Evolutionary conservation across 2,888 invertebrate genomes (phyloP).

Genomic region (Ischnura elegans): DNA sequence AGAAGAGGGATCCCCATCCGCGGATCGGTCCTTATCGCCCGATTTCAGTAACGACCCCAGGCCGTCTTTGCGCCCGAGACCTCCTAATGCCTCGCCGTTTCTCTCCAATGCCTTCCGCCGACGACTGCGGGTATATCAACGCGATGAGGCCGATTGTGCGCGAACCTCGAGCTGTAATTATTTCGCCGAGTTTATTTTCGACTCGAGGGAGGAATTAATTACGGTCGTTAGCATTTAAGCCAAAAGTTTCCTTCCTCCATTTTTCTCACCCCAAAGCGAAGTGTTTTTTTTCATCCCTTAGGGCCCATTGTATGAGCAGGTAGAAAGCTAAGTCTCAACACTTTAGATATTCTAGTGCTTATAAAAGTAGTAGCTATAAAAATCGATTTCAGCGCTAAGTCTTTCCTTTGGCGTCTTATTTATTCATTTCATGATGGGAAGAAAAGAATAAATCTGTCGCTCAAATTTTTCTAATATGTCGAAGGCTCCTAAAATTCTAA

Average conservation of each 20-base stretch:
- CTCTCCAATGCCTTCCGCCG: background rate
- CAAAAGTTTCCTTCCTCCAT: background rate
- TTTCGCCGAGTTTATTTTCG: constrained; percentile 13
- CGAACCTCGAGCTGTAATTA: background rate
- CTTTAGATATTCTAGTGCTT: no score
- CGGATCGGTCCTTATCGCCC: constrained; percentile 22
- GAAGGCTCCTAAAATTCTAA: no score
- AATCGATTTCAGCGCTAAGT: no score
- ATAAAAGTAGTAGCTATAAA: no score
- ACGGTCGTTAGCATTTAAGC: constrained; percentile 37
- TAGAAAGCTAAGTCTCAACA: no score
- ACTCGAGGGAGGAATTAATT: constrained; percentile 38
- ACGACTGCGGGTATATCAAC: background rate
- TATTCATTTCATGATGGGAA: no score
- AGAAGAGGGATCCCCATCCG: no score
- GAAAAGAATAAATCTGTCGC: no score
- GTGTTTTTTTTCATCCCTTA: no score
- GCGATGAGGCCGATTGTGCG: constrained; percentile 7
- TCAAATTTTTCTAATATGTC: no score
- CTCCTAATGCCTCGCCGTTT: background rate
- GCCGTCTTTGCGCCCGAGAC: background rate
- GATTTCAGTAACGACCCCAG: background rate
- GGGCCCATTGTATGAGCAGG: no score
- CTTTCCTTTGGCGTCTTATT: no score
- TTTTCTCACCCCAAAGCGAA: background rate